Evolutionary conservation across 2,797 vertebrate species (phyloP), one percentile per base, ranked within the genome.

Genomic region (Cryptoprocta ferox): DNA sequence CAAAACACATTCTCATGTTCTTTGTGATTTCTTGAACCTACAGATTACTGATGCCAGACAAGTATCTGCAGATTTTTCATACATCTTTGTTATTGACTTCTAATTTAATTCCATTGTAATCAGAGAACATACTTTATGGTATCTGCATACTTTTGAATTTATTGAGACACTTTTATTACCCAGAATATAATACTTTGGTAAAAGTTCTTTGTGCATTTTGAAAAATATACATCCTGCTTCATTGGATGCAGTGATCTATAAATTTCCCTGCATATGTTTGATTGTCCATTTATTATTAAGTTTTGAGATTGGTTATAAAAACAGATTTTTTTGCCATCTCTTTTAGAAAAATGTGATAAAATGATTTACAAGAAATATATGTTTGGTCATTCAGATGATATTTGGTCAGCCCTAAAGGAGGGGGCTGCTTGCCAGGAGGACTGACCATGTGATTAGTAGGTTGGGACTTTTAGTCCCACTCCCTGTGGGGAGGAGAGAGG

Each of bases 301-400:
- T 48, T 96, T 95, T 93, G 50, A 91, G 48, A 37, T 8, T 32
- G 83, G 56, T 82, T 88, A 85, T 39, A 92, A 94, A 97, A 91
- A 75, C 10, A 82, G 28, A 91, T 73, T 97, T 96, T 92, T 91
- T 19, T 94, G 53, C 39, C n/a, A 73, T 94, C 11, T 95, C 24
- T 76, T 89, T 92, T 73, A 65, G 68, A 53, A 93, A 94, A 85
- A 75, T 68, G 87, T 76, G 73, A 48, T 76, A 18, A 5, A 76
- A 76, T 76, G 73, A 76, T 32, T 76, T 76, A 76, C 28, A 76
- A 76, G 28, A 48, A 48, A 75, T 48, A 48, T 32, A 48, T 75
- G 45, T 75, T 45, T 75, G 71, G 71, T 73, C 71, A 73, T 73
- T 73, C 39, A 42, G 71, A 75, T 75, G 14, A 30, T 75, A 30